These are phyloP conservation scores for Palythoa grandis DNA, from an alignment of 92 coral and sea anemone genomes.

Conservation along the genomic window DNA sequence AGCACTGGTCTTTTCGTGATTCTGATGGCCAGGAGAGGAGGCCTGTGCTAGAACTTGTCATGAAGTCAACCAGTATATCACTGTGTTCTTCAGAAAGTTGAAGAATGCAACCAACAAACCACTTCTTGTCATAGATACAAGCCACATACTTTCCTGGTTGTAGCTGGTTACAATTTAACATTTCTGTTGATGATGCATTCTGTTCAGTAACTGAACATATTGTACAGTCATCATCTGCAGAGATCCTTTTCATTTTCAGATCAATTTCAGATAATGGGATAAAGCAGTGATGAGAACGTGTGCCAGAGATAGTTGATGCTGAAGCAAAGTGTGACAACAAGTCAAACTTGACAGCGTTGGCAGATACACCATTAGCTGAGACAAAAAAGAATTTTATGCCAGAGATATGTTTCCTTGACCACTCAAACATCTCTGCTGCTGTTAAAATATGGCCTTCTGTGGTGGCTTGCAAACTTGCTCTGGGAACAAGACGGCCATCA, in stretches of 20 bases:
- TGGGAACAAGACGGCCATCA: slow-evolving; percentile 19
- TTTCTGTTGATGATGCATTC: not conserved
- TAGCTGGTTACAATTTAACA: not conserved
- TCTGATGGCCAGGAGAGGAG: slow-evolving; percentile 35
- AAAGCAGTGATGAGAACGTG: slow-evolving; percentile 31
- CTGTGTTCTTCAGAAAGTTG: not conserved
- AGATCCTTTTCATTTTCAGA: slow-evolving; percentile 23
- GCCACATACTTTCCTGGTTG: slow-evolving; percentile 31
- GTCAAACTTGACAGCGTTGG: not conserved
- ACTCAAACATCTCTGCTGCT: not conserved
- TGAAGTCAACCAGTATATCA: not conserved
- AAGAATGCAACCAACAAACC: slow-evolving; percentile 8
- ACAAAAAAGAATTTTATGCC: not conserved
- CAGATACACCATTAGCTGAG: not conserved
- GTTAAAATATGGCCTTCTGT: slow-evolving; percentile 1
- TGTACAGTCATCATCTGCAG: slow-evolving; percentile 33
- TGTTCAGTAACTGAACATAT: not conserved
- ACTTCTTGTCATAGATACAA: slow-evolving; percentile 10
- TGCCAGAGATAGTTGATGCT: slow-evolving; percentile 26
- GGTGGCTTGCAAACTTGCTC: slow-evolving; percentile 40
- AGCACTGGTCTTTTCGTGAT: slow-evolving; percentile 11
- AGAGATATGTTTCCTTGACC: not conserved
- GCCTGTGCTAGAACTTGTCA: not conserved
- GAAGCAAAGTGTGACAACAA: not conserved
- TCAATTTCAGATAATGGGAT: slow-evolving; percentile 11